A percentile compares a stretch with the other conserved stretches of the same genome.
Conservation (phyloP, 2,113 vertebrate genomes). For the Elachura formosa region DNA sequence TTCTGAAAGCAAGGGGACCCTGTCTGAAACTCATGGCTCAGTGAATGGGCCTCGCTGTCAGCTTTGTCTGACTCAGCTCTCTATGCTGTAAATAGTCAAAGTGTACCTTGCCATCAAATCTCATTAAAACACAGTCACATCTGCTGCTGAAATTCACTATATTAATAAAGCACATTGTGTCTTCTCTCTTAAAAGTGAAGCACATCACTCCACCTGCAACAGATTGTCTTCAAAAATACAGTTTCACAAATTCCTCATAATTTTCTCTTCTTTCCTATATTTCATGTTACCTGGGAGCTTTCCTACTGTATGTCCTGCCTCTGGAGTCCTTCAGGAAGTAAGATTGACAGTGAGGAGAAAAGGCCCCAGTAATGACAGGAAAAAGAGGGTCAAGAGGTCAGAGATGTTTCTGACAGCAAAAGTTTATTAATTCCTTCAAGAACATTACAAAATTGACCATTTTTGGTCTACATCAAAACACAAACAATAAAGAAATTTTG, state of each 20-base stretch:
- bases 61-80: neutral
- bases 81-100: fast-evolving
- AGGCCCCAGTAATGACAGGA: neutral
- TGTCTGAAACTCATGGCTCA: neutral
- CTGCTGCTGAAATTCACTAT: neutral
- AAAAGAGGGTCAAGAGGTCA: neutral
- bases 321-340: neutral
- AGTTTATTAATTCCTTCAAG: neutral
- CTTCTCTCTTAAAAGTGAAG: neutral
- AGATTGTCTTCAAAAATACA: neutral
- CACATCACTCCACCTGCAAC: neutral
- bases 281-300: neutral
- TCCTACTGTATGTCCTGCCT: neutral
- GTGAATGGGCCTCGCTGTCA: too few relatives aligned
- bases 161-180: neutral
- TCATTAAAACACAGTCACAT: neutral
- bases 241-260: neutral
- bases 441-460: neutral
- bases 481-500: neutral
- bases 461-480: neutral
- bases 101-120: neutral
- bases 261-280: neutral
- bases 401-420: neutral
- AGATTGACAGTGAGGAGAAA: neutral
- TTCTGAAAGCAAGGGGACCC: neutral